Evolutionary conservation across 2,797 vertebrate genomes (phyloP).

Genomic region (Eupleurogrammus muticus): DNA sequence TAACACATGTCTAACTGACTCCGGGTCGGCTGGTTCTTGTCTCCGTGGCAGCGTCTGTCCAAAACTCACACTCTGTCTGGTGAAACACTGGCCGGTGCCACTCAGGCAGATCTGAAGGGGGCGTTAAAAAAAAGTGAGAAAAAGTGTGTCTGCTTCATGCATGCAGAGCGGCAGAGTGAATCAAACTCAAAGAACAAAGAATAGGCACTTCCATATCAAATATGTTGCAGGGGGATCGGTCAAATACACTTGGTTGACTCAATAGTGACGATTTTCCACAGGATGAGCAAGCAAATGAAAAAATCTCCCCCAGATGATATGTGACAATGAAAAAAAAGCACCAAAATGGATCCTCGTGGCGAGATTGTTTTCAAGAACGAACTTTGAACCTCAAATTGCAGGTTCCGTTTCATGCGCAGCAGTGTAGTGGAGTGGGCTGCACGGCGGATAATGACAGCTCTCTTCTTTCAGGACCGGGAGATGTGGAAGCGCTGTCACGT

Average conservation of each 20-base stretch:
- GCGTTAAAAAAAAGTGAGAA: slow-evolving; percentile 15
- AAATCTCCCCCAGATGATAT: not conserved
- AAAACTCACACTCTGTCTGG: slow-evolving; percentile 39
- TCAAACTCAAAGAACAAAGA: slow-evolving; percentile 42
- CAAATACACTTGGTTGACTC: not conserved
- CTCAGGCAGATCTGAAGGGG: slow-evolving; percentile 13
- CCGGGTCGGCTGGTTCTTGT: not conserved
- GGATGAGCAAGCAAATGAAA: not conserved
- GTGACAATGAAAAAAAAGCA: slow-evolving; percentile 17
- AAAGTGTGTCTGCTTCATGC: slow-evolving; percentile 10
- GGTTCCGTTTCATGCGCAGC: slow-evolving; percentile 30
- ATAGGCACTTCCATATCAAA: slow-evolving; percentile 44
- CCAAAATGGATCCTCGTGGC: slow-evolving; percentile 5
- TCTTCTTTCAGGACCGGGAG: slow-evolving; percentile 30
- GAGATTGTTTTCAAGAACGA: slow-evolving; percentile 5
- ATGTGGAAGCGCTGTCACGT: slow-evolving; percentile 22
- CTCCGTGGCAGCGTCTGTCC: slow-evolving; percentile 10
- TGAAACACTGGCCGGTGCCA: slow-evolving; percentile 22
- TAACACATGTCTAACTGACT: slow-evolving; percentile 41
- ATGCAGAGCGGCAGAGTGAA: slow-evolving; percentile 43
- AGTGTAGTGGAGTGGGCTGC: slow-evolving; percentile 31
- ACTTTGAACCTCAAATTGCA: slow-evolving; percentile 49
- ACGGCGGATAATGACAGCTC: slow-evolving; percentile 55
- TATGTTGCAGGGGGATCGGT: slow-evolving; percentile 7
- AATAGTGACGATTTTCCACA: not conserved